A percentile compares a stretch with the other conserved stretches of the same genome.
These are phyloP conservation scores for Temnothorax unifasciatus DNA, from an alignment of 2,888 invertebrate genomes.

Conservation along the genomic window DNA sequence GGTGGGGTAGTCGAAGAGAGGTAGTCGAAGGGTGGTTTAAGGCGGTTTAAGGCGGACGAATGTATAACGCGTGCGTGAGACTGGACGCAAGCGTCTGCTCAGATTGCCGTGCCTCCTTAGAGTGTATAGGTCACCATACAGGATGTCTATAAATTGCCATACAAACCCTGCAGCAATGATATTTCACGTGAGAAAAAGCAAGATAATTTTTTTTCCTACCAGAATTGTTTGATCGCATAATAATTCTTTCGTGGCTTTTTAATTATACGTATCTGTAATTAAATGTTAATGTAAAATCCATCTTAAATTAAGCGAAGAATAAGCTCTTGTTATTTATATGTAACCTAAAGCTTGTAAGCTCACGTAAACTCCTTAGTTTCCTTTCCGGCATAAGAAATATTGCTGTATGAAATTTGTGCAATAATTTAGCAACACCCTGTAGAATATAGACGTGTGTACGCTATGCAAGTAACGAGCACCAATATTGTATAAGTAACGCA, in stretches of 20 bases:
- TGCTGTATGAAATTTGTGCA: neutral
- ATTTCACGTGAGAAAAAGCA: neutral
- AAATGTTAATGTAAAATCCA: neutral
- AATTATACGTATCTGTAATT: neutral
- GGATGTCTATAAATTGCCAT: conserved; percentile 1
- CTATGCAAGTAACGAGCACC: conserved; percentile 56
- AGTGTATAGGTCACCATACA: conserved; percentile 57
- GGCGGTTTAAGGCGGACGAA: conserved; percentile 68
- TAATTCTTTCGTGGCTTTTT: neutral
- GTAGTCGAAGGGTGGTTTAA: conserved; percentile 72
- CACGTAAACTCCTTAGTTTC: neutral
- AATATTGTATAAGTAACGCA: conserved; percentile 52
- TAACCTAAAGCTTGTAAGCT: neutral
- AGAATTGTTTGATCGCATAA: neutral
- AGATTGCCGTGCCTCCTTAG: conserved; percentile 62
- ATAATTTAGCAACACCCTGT: conserved; percentile 21
- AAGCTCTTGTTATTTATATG: neutral
- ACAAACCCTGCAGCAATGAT: neutral
- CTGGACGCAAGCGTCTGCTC: conserved; percentile 66
- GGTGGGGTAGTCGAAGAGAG: conserved; percentile 70
- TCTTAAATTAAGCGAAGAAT: conserved; percentile 10
- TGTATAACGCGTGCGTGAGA: conserved; percentile 72
- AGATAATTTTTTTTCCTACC: neutral
- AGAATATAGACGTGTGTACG: conserved; percentile 26
- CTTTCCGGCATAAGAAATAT: neutral